Conservation (phyloP, 2,888 invertebrate genomes). For the Congeria kusceri region DNA sequence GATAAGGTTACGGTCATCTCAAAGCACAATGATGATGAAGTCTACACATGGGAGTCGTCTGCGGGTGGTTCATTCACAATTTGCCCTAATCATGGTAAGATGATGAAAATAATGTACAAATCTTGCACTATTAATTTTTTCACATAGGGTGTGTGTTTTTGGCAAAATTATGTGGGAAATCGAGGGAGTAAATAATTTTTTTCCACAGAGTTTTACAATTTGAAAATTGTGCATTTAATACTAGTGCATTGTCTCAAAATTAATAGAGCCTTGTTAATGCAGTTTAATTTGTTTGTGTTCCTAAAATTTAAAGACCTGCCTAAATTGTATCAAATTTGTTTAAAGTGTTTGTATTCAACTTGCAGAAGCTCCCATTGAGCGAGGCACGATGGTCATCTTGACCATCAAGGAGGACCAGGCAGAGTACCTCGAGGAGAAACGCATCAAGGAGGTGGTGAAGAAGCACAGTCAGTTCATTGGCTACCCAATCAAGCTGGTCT, state of each 20-base stretch:
- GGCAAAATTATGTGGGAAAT: too few relatives aligned
- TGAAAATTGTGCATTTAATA: too few relatives aligned
- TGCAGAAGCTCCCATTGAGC: conserved; percentile 81
- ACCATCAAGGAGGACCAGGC: conserved; percentile 98
- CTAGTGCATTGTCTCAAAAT: too few relatives aligned
- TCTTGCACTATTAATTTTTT: too few relatives aligned
- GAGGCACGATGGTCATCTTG: conserved; percentile 97
- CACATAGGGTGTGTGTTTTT: too few relatives aligned
- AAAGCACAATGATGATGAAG: conserved; percentile 99
- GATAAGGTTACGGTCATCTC: conserved; percentile 94
- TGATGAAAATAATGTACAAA: too few relatives aligned
- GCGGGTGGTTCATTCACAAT: conserved; percentile 99
- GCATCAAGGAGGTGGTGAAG: conserved; percentile 98
- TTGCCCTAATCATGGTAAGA: conserved; percentile 87
- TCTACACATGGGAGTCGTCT: conserved; percentile 98
- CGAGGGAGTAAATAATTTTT: too few relatives aligned
- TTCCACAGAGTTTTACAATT: too few relatives aligned
- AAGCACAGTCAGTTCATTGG: conserved; percentile 99
- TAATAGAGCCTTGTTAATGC: background rate
- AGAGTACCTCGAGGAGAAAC: conserved; percentile 97
- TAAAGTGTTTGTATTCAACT: background rate
- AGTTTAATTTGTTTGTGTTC: background rate
- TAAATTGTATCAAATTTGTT: too few relatives aligned
- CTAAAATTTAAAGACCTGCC: too few relatives aligned
- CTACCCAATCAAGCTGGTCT: conserved; percentile 95